Evolutionary conservation across 2,888 invertebrate species (phyloP), one percentile per base, ranked within the genome.

Genomic region (Emmelina monodactyla): DNA sequence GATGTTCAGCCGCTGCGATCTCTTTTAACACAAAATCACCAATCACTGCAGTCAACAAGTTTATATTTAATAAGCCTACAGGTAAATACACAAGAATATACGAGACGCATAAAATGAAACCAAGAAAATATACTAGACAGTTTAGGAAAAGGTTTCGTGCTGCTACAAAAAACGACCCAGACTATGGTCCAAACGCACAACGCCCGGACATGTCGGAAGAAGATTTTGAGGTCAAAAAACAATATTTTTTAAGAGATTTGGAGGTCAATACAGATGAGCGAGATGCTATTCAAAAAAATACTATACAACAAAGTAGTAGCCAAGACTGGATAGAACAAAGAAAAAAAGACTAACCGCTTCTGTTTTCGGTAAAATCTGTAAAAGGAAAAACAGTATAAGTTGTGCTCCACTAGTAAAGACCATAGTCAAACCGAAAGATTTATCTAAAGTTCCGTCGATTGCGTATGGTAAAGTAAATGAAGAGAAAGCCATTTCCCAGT

Each of bases 291-390:
- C 31, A 31, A 31, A 29, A 29, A 34, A 34, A 34, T 29, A 34
- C 34, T 34, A 11, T 34, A 16, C 34, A 34, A 19, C 29, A 34
- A 16, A 29, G 34, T 19, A 16, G 19, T 34, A 34, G 34, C 34
- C 34, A 28, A 34, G 34, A 34, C 34, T 34, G 34, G 34, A 34
- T 34, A 34, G 34, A 34, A 19, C 34, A 34, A 34, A 29, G 14
- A 14, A 16, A 28, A 37, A 31, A 22, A 22, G 16, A 3, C 14
- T 11, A 30, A 33, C 30, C 13, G 19, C 22, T 14, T 34, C 34
- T n/a, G 5, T 33, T 11, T 37, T 37, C 22, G 37, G 37, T 15
- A 37, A 37, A 33, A 37, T 37, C n/a, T 37, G 33, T 33, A 37
- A 37, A 37, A 29, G 32, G 29, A 33, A 33, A 30, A 28, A 32